Conservation (phyloP, 2,113 vertebrate genomes). For the Dasyprocta punctata region DNA sequence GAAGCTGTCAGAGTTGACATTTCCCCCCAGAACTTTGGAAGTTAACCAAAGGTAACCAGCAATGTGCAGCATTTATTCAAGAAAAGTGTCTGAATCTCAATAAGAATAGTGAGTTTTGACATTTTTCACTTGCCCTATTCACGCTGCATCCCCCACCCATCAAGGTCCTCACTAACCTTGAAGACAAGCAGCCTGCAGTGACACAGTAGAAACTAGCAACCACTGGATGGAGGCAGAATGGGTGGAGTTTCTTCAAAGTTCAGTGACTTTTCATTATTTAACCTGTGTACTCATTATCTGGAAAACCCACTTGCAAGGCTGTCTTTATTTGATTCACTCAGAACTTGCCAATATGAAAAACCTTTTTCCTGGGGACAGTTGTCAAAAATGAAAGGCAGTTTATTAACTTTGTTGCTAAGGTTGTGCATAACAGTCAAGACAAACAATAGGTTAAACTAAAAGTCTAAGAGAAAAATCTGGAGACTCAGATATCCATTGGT, state of each 20-base stretch:
- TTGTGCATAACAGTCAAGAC: not conserved
- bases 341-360: not conserved
- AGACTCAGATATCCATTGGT: not conserved
- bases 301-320: not conserved
- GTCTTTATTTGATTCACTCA: not conserved
- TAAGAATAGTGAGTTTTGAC: not conserved
- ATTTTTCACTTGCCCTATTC: not conserved
- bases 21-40: not conserved
- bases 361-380: not conserved
- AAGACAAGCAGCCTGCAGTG: not conserved
- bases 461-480: not conserved
- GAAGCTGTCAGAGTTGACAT: not conserved
- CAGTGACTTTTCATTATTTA: not conserved
- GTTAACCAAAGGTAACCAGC: not conserved
- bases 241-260: not conserved
- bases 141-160: not conserved
- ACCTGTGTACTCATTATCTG: accelerated
- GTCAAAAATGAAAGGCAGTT: not conserved
- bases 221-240: not conserved
- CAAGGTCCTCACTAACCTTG: not conserved
- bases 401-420: not conserved
- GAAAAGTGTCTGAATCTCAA: not conserved
- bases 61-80: not conserved
- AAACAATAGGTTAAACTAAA: not conserved
- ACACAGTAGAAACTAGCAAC: not conserved